phyloP scores from a whole-genome alignment of 1,140 invertebrate species.

The Ceratoteleas bidentatus region DNA sequence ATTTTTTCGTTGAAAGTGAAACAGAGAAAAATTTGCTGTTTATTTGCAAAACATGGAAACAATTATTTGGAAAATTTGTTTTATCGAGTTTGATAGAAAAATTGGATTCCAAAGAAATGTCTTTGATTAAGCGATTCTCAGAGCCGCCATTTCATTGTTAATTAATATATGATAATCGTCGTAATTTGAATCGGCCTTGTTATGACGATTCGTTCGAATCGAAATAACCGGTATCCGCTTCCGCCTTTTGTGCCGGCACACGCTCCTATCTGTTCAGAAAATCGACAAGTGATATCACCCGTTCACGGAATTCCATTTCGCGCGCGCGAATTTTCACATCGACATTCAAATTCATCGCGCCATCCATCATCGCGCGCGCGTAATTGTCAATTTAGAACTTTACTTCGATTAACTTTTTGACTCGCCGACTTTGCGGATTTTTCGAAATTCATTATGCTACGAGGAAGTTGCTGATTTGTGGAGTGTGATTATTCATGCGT shows the following conservation, averaged over 20 bases:
- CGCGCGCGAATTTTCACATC: constrained; percentile 38
- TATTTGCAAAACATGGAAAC: too few species aligned
- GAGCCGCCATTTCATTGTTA: background rate
- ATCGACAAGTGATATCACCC: constrained; percentile 42
- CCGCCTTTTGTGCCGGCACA: constrained; percentile 38
- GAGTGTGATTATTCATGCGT: too few species aligned
- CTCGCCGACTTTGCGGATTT: background rate
- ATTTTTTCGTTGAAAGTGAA: too few species aligned
- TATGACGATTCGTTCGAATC: constrained; percentile 23
- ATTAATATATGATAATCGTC: constrained; percentile 42
- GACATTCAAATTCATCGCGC: constrained; percentile 16
- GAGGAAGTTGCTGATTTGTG: too few species aligned
- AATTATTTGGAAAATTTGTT: too few species aligned
- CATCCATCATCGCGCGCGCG: too few species aligned
- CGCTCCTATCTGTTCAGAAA: constrained; percentile 37
- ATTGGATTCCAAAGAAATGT: too few species aligned
- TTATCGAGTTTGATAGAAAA: too few species aligned
- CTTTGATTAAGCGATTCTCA: background rate
- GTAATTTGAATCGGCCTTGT: constrained; percentile 47
- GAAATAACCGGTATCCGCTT: constrained; percentile 45
- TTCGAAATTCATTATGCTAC: background rate
- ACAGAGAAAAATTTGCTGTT: too few species aligned
- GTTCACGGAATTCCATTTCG: constrained; percentile 41
- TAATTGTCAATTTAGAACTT: too few species aligned
- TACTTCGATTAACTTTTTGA: background rate